phyloP scores from a whole-genome alignment of 2,888 invertebrate genomes.

The Tortricodes alternella region DNA sequence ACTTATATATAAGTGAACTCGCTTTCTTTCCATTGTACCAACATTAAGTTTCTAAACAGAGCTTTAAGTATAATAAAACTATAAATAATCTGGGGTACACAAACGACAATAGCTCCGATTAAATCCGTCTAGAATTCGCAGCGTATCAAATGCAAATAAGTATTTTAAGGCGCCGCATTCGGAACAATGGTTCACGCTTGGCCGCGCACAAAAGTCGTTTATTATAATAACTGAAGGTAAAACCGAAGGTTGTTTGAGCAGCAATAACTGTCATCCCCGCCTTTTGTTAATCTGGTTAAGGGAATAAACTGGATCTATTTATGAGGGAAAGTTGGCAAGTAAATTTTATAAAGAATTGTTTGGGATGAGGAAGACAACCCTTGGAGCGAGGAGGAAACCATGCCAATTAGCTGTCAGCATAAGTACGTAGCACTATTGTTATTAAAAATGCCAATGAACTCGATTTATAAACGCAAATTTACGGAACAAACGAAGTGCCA shows the following conservation, averaged over 20 bases:
- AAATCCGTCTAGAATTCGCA: background rate
- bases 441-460: no score
- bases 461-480: no score
- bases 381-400: no score
- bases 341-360: background rate
- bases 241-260: constrained; percentile 2
- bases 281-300: constrained; percentile 25
- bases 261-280: constrained; percentile 27
- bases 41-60: no score
- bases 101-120: background rate
- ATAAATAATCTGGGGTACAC: no score
- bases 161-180: background rate
- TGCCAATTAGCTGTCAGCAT: no score
- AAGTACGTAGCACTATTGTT: no score
- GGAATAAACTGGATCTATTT: constrained; percentile 8
- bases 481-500: no score
- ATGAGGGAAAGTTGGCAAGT: constrained; percentile 1
- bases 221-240: constrained; percentile 18
- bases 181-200: constrained; percentile 13
- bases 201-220: constrained; percentile 6
- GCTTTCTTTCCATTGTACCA: no score
- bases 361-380: background rate
- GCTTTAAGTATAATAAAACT: no score
- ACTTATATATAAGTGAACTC: no score
- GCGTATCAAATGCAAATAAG: constrained; percentile 18